phyloP scores from a whole-genome alignment of 2,113 vertebrate genomes.

The Planiliza haematocheilus region DNA sequence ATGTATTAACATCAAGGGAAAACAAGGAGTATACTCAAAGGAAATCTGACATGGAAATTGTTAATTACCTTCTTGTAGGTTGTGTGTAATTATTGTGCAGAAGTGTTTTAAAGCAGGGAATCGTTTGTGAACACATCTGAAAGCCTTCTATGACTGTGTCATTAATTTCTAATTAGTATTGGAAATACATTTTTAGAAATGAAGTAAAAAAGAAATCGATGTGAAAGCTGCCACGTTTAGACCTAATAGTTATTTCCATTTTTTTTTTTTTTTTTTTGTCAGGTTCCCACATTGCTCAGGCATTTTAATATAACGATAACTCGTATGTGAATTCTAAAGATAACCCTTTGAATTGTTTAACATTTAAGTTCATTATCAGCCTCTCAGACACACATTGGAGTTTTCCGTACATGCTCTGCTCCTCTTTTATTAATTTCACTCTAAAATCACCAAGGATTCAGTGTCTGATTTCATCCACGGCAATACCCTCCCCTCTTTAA shows the following conservation, averaged over 20 bases:
- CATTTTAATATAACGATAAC: neutral
- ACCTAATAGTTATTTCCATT: neutral
- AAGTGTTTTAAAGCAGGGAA: neutral
- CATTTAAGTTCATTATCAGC: slow-evolving; percentile 20
- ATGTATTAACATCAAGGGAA: neutral
- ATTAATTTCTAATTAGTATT: slow-evolving; percentile 12
- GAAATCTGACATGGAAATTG: too few relatives aligned
- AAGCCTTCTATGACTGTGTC: neutral
- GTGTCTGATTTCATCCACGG: slow-evolving; percentile 53
- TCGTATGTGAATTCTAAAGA: neutral
- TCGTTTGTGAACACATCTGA: neutral
- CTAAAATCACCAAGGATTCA: slow-evolving; percentile 30
- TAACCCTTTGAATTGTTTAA: slow-evolving; percentile 5
- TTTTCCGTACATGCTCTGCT: slow-evolving; percentile 12
- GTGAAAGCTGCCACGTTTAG: too few relatives aligned
- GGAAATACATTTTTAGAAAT: neutral
- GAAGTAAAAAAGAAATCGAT: too few relatives aligned
- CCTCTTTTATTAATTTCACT: slow-evolving; percentile 39
- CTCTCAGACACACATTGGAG: neutral
- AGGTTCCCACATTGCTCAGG: neutral
- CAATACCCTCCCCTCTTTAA: slow-evolving; percentile 35
- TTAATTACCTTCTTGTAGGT: neutral
- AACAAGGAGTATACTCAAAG: neutral
- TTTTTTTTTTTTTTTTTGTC: neutral
- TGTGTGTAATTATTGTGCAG: slow-evolving; percentile 5